Conservation (phyloP, 2,797 vertebrate species). For the Selene dorsalis region DNA sequence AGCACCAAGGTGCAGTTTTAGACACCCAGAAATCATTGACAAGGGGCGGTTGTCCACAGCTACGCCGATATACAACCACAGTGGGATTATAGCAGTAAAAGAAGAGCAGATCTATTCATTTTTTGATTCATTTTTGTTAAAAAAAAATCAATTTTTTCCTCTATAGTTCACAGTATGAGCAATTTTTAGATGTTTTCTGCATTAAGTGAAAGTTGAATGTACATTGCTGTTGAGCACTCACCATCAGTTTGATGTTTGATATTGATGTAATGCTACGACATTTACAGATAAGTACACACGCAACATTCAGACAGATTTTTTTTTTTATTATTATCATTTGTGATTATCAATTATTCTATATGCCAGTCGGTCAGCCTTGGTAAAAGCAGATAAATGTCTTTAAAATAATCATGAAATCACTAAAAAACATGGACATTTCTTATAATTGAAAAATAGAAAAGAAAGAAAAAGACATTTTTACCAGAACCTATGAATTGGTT, state of each 20-base stretch:
- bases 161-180: background rate
- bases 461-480: background rate
- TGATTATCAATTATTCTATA: slow-evolving; percentile 8
- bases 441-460: background rate
- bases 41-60: background rate
- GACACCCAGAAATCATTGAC: slow-evolving; percentile 42
- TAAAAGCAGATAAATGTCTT: slow-evolving; percentile 1
- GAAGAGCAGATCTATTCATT: background rate
- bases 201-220: background rate
- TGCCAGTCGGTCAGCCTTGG: slow-evolving; percentile 5
- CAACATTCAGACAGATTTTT: slow-evolving; percentile 16
- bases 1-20: slow-evolving; percentile 75
- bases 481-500: background rate
- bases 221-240: background rate
- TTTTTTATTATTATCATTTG: slow-evolving; percentile 65
- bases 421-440: background rate
- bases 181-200: background rate
- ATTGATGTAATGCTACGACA: background rate
- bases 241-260: background rate
- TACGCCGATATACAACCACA: background rate
- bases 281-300: background rate
- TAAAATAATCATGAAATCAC: slow-evolving; percentile 6
- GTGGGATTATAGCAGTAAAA: background rate
- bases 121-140: background rate
- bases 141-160: background rate